Conservation (phyloP, 2,113 vertebrate genomes). For the Corythornis cristatus region DNA sequence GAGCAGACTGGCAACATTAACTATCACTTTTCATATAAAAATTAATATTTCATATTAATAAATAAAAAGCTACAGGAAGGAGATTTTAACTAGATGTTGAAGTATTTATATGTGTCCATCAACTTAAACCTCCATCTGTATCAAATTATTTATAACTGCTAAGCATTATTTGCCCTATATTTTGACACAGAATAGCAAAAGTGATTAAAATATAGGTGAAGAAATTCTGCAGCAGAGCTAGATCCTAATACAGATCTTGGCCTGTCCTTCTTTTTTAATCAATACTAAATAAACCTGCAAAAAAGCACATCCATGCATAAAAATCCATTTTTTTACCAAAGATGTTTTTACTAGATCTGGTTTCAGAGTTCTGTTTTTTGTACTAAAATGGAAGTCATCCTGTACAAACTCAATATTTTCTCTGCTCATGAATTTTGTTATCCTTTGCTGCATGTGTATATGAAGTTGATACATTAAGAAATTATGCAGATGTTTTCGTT, state of each 20-base stretch:
- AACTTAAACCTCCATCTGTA: not conserved
- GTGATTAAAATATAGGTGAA: not conserved
- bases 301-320: not conserved
- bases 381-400: conserved; percentile 27
- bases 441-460: not conserved
- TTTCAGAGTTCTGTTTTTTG: conserved; percentile 51
- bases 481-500: conserved; percentile 1
- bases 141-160: not conserved
- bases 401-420: conserved; percentile 14
- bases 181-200: not conserved
- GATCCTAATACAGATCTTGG: not conserved
- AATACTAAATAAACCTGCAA: conserved; percentile 19
- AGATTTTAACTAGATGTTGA: not conserved
- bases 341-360: conserved; percentile 29
- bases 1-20: conserved; percentile 55
- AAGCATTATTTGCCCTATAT: not conserved
- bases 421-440: conserved; percentile 40
- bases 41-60: too few relatives aligned
- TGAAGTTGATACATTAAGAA: not conserved
- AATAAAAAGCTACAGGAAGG: too few relatives aligned
- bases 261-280: not conserved
- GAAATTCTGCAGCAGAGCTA: not conserved
- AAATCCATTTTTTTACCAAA: not conserved
- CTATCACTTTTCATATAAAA: conserved; percentile 34
- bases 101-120: not conserved